Percentiles rank a stretch among this genome's conserved stretches.
Evolutionary conservation across 1,140 invertebrate genomes (phyloP).

Genomic region (Papilio xuthus): DNA sequence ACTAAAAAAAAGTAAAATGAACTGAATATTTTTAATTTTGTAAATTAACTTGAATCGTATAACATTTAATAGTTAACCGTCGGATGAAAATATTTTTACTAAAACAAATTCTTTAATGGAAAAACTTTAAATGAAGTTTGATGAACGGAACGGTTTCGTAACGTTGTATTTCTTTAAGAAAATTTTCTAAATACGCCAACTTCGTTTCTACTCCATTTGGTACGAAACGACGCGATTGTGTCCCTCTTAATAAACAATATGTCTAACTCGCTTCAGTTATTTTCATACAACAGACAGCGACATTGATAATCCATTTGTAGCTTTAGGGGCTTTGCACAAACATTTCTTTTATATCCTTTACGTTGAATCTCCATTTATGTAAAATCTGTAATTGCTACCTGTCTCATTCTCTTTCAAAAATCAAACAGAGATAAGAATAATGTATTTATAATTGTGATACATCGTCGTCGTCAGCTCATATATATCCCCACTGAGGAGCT

Average conservation of each 20-base stretch:
- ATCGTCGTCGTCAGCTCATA: too few species aligned
- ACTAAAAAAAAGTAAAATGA: conserved; percentile 44
- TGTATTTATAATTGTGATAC: too few species aligned
- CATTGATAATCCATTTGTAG: conserved; percentile 8
- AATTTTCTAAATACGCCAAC: conserved; percentile 62
- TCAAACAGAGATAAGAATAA: too few species aligned
- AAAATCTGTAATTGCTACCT: neutral
- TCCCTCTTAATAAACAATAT: conserved; percentile 19
- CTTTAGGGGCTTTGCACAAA: neutral
- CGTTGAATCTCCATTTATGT: neutral
- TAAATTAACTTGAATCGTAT: conserved; percentile 58
- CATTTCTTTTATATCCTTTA: neutral
- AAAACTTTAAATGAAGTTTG: conserved; percentile 78
- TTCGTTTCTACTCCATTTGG: conserved; percentile 45
- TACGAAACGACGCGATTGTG: conserved; percentile 32
- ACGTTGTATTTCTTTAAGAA: conserved; percentile 61
- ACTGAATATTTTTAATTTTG: conserved; percentile 48
- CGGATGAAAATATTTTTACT: conserved; percentile 67
- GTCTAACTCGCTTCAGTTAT: neutral
- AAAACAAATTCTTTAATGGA: conserved; percentile 72
- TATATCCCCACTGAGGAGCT: too few species aligned
- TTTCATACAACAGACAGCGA: neutral
- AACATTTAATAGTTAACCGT: conserved; percentile 60
- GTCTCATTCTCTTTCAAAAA: neutral
- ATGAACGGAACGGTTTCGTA: conserved; percentile 68